phyloP scores from a whole-genome alignment of 2,888 invertebrate species.

The Lobophora halterata region DNA sequence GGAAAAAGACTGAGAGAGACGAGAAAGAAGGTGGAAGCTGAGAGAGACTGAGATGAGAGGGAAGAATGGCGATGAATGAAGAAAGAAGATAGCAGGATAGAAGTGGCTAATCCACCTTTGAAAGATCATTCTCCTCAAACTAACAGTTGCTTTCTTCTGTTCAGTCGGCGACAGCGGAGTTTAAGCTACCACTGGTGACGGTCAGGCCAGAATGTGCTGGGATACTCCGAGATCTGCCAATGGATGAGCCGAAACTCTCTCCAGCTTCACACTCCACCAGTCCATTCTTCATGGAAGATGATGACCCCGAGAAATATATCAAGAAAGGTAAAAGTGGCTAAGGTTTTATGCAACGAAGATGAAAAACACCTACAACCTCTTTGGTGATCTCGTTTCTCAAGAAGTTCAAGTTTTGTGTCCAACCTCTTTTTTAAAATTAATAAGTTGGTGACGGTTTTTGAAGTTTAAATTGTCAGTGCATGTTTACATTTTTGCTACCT shows the following conservation, averaged over 20 bases:
- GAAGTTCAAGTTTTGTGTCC: too few species aligned
- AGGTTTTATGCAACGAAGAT: constrained; percentile 26
- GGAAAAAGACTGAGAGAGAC: constrained; percentile 19
- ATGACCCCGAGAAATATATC: constrained; percentile 82
- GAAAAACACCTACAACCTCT: constrained; percentile 4
- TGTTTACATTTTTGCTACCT: constrained; percentile 1
- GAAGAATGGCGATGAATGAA: constrained; percentile 40
- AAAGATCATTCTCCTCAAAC: too few species aligned
- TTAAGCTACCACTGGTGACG: constrained; percentile 84
- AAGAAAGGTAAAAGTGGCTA: constrained; percentile 85
- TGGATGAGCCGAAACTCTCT: constrained; percentile 81
- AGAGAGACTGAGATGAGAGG: constrained; percentile 21
- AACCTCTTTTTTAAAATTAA: too few species aligned
- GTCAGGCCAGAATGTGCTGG: constrained; percentile 86
- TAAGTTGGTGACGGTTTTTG: constrained; percentile 13
- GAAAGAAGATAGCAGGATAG: constrained; percentile 32
- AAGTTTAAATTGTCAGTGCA: constrained; percentile 9
- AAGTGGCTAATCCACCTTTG: background rate
- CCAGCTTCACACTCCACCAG: constrained; percentile 82
- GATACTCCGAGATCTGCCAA: constrained; percentile 80
- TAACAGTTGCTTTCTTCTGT: constrained; percentile 4
- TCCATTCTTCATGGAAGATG: constrained; percentile 84
- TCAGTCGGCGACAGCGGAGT: constrained; percentile 85
- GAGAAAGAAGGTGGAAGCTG: constrained; percentile 31
- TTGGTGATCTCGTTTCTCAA: too few species aligned